Conservation (phyloP, 23 tunicate genomes). For the Styela clava region DNA sequence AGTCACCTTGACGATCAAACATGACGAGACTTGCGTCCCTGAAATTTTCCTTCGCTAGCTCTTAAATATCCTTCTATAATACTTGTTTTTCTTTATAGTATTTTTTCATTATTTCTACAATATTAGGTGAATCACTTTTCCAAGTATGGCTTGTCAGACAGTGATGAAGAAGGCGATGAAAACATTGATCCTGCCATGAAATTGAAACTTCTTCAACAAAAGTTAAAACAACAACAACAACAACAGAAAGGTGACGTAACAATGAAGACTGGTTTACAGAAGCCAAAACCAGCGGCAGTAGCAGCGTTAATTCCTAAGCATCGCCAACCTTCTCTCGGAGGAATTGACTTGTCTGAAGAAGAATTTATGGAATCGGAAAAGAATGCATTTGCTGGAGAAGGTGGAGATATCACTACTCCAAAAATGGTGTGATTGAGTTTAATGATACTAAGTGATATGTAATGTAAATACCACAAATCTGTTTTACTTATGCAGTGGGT, state of each 20-base stretch:
- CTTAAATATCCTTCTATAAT: no score
- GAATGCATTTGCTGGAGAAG: slow-evolving; percentile 12
- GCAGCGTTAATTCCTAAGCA: slow-evolving; percentile 18
- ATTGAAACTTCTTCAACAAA: slow-evolving; percentile 18
- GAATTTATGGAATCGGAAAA: slow-evolving; percentile 5
- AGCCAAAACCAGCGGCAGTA: slow-evolving; percentile 29
- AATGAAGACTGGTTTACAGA: background rate
- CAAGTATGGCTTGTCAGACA: slow-evolving; percentile 90
- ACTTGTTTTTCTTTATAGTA: no score
- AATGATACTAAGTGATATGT: background rate
- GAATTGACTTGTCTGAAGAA: slow-evolving; percentile 5
- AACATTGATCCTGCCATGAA: slow-evolving; percentile 15
- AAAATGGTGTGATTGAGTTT: slow-evolving; percentile 24
- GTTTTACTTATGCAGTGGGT: no score
- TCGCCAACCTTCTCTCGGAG: slow-evolving; percentile 26
- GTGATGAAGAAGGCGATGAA: slow-evolving; percentile 80
- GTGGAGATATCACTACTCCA: background rate
- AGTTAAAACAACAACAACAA: background rate
- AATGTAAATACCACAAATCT: no score
- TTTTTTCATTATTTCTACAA: no score
- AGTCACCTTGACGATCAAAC: no score
- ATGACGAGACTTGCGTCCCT: no score
- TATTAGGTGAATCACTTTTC: slow-evolving; percentile 90
- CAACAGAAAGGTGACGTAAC: background rate
- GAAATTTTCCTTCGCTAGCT: no score